These are phyloP conservation scores for Malurus elegans DNA, from an alignment of 2,113 vertebrate genomes.

Conservation along the genomic window DNA sequence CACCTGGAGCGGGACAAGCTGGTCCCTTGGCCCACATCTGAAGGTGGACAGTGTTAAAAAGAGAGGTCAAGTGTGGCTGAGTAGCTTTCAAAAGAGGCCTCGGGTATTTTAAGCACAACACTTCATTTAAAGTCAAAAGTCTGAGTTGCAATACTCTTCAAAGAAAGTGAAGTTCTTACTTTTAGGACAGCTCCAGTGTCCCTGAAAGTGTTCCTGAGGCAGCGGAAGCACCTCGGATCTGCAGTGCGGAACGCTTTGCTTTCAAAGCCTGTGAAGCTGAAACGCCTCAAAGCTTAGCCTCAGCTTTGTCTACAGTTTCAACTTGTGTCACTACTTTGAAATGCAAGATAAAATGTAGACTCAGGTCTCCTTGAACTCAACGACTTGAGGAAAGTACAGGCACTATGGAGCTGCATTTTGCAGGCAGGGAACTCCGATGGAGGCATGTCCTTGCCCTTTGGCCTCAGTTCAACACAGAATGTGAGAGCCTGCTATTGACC, in stretches of 20 bases:
- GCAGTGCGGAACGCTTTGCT: background rate
- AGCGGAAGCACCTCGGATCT: background rate
- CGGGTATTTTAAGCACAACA: constrained; percentile 9
- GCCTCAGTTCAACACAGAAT: background rate
- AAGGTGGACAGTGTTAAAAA: background rate
- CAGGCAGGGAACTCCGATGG: background rate
- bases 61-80: background rate
- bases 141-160: background rate
- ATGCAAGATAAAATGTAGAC: background rate
- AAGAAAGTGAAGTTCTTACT: background rate
- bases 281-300: constrained; percentile 26
- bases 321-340: constrained; percentile 21
- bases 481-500: background rate
- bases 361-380: background rate
- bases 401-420: background rate
- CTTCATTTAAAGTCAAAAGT: background rate
- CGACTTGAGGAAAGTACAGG: background rate
- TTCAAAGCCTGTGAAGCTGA: background rate
- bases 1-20: background rate
- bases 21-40: background rate
- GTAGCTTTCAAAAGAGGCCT: background rate
- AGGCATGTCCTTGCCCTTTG: background rate
- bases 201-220: background rate
- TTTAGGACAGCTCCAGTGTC: background rate
- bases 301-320: background rate